A percentile compares a stretch with the other conserved stretches of the same genome.
phyloP scores from a whole-genome alignment of 92 coral and sea anemone species.

The Bergia puertoricense region DNA sequence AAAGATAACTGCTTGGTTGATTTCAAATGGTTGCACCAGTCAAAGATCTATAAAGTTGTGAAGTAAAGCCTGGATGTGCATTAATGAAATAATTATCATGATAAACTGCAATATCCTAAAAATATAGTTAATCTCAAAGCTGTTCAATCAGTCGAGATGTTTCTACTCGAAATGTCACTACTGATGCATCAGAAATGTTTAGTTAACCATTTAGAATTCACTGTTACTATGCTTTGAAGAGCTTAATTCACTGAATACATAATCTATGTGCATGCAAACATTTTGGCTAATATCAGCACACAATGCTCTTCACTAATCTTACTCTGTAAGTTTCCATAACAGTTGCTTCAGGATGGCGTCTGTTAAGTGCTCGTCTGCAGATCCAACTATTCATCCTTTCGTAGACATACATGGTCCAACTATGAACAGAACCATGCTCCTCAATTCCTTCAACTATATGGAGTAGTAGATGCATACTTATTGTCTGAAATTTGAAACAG shows the following conservation, averaged over 20 bases:
- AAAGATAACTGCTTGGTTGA: neutral
- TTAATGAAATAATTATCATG: too few species aligned
- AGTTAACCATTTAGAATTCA: neutral
- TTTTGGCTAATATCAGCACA: too few species aligned
- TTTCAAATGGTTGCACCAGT: conserved; percentile 57
- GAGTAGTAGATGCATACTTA: conserved; percentile 38
- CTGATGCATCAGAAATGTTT: neutral
- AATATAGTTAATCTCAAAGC: conserved; percentile 1
- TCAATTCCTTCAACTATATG: conserved; percentile 44
- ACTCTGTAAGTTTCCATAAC: conserved; percentile 59
- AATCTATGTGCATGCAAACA: too few species aligned
- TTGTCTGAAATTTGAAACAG: conserved; percentile 14
- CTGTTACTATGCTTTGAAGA: neutral
- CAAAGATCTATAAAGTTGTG: conserved; percentile 46
- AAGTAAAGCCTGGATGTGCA: neutral
- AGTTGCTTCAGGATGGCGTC: conserved; percentile 50
- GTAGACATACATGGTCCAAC: conserved; percentile 52
- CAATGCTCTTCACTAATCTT: neutral
- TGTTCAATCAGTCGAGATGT: neutral
- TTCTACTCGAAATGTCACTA: neutral
- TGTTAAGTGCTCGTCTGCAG: conserved; percentile 46
- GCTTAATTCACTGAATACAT: too few species aligned
- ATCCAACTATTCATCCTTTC: conserved; percentile 57
- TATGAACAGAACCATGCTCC: conserved; percentile 49
- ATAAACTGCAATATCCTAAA: neutral